Evolutionary conservation across 2,113 vertebrate species (phyloP), one percentile per base, ranked within the genome.

Genomic region (Aldabrachelys gigantea): DNA sequence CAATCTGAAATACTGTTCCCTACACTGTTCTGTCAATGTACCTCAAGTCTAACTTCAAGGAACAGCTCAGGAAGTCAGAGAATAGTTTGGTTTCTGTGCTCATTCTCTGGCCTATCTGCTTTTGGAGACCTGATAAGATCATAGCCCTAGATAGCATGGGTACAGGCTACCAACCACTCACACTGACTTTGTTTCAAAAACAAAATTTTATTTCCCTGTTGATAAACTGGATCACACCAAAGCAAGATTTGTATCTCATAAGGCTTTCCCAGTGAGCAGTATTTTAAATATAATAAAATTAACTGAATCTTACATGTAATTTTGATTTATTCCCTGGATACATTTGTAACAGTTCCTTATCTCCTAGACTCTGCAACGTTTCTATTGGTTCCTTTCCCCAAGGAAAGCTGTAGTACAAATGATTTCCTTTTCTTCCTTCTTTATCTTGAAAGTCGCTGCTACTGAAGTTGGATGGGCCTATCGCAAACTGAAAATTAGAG

Each of bases 341-440:
- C 75, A 94, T 95, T 91, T 98, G 97, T 91, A 99, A 94, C 92
- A 99, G 98, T 79, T 99, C 98, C 1, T 95, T 52, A 81, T 99
- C 98, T 89, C 99, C 99, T 72, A 98, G 97, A 83, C 97, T 99
- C 97, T 97, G 98, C 92, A 99, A 89, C 0, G 98, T 99, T 98
- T 99, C 99, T 97, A 99, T 90, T 9, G 98, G 92, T 97, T 99
- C 98, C 59, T 94, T 98, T 24, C 99, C 99, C 99, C 99, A 99
- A 1, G 99, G 99, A 96, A 99, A 99, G 22, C 50, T 95, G 95
- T 99, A 99, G 41, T 97, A 95, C 80, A 99, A 98, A 88, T 96
- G 96, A 92, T 98, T 98, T n/a, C 98, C 99, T 92, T 97, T 98
- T 35, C 98, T 98, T 7, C 98, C 98, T 4, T 94, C 90, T 79